Base-by-base conservation (phyloP, 2,888 invertebrate species). In the Meta bourneti region DNA sequence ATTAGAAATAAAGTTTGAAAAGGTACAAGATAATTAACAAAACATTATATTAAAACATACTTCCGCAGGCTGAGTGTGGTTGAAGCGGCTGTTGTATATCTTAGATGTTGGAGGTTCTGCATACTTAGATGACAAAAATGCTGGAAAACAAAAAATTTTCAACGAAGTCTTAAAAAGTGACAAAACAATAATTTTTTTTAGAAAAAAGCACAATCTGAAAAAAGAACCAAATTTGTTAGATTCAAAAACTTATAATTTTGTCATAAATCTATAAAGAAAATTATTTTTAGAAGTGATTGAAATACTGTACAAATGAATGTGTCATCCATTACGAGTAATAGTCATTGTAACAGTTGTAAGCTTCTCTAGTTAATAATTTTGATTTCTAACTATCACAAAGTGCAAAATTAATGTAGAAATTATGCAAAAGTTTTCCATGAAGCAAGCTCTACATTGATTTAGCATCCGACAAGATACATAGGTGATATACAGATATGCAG, bases 61-160 rank as follows among this genome's bases (percentile, higher is more conserved):
- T 69, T 93, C 91, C 75, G 91, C 91, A 48, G 91, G 93, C 11
- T 72, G 82, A 75, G 78, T 89, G 49, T 79, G 84, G 48, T 52
- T 72, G 19, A 87, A 90, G 2, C 85, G 84, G 72, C 87, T 93
- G 69, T 93, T 93, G 61, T 93, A 93, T 20, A 93, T 91, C 61
- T 93, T 93, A 11, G 93, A 92, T 69, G 86, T 75, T 74, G 93
- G 91, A 34, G 51, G 93, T 19, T 93, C 93, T 71, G 88, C 87
- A 92, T 83, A 92, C 19, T 90, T 92, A 8, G 89, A 85, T 19
- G 92, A 92, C 16, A 92, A 81, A 71, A 71, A 92, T 51, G 92
- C 92, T 92, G 54, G 19, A 69, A 80, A 78, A 61, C 11, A 16
- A 83, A 61, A 69, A 1, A 80, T 7, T 72, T 72, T 19, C 5